Base-by-base conservation (phyloP, 2,113 vertebrate genomes). In the Peromyscus polionotus region DNA sequence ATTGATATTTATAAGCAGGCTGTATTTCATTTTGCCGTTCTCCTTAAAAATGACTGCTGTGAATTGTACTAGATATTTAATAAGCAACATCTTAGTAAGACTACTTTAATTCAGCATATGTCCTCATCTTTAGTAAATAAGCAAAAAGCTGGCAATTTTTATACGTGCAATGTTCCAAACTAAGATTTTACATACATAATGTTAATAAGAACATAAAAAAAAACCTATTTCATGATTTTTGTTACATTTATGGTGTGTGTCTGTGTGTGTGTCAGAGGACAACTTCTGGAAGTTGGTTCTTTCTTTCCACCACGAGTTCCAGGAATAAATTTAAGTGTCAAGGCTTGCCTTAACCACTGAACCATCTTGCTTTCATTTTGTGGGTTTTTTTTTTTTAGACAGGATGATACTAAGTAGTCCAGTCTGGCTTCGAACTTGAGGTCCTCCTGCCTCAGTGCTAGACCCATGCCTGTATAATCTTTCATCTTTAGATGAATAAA, bases 181-280 rank as follows among this genome's bases (percentile, higher is more conserved):
- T 75, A 92, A 68, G 36, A 93, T 88, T 97, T 76, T 68, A 94
- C 13, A 87, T 20, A 70, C n/a, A 33, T 54, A 54, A 54, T 96
- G 89, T 89, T 90, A 68, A 93, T 24, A 93, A 90, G 92, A 95
- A 89, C 81, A 95, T 20, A 96, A 93, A 51, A 51, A 54, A 14
- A 95, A 85, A 19, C 19, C 57, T 86, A 72, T 36, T 73, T 92
- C 79, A 33, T 63, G 26, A 42, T 63, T 42, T 65, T 45, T 63
- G 57, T 63, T 63, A 79, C 14, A 45, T 65, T 65, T 80, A n/a
- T n/a, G 19, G 13, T 20, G 13, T 20, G 22, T 61, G 13, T 20
- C 12, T 61, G 80, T 59, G 33, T 33, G 48, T 33, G 57, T 33
- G 31, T 31, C 39, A 33, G 39, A 85, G 39, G 17, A 48, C 1